A percentile compares a stretch with the other conserved stretches of the same genome.
Conservation (phyloP, 1,140 invertebrate species). For the Zophobas morio region DNA sequence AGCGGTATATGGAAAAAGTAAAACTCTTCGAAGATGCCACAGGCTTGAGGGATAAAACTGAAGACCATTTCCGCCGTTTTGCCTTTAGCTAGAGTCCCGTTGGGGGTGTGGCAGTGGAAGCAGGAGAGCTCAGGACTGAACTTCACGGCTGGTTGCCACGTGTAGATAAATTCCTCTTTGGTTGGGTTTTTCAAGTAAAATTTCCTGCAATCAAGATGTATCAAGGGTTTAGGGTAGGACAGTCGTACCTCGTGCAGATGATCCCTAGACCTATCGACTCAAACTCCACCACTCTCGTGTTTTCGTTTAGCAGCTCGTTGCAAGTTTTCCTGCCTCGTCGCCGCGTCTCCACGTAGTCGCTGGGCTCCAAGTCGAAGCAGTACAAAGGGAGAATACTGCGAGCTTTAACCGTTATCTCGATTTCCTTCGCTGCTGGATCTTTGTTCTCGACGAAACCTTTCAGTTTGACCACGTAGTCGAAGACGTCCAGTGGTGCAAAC, state of each 20-base stretch:
- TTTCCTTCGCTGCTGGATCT: slow-evolving; percentile 40
- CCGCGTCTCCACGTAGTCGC: slow-evolving; percentile 48
- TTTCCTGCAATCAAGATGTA: slow-evolving; percentile 14
- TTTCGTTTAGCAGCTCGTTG: slow-evolving; percentile 50
- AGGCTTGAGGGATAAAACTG: slow-evolving; percentile 64
- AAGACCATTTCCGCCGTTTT: slow-evolving; percentile 64
- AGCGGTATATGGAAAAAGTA: slow-evolving; percentile 68
- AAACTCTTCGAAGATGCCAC: slow-evolving; percentile 67
- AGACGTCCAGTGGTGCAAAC: slow-evolving; percentile 55
- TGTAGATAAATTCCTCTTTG: slow-evolving; percentile 64
- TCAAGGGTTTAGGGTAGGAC: not conserved
- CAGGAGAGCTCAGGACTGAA: slow-evolving; percentile 56
- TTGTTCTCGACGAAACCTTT: slow-evolving; percentile 51
- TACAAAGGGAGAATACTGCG: slow-evolving; percentile 67
- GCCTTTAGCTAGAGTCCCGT: slow-evolving; percentile 64
- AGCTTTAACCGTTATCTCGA: slow-evolving; percentile 53
- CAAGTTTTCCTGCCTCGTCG: slow-evolving; percentile 20
- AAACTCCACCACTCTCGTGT: slow-evolving; percentile 66
- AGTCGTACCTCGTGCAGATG: slow-evolving; percentile 50
- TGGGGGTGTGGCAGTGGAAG: slow-evolving; percentile 64
- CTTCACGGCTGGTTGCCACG: slow-evolving; percentile 61
- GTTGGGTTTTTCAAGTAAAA: slow-evolving; percentile 63
- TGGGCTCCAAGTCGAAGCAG: slow-evolving; percentile 68
- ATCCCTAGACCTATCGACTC: slow-evolving; percentile 65
- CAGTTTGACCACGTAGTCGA: slow-evolving; percentile 51